Conservation (phyloP, 2,113 vertebrate species). For the Thryonomys swinderianus region DNA sequence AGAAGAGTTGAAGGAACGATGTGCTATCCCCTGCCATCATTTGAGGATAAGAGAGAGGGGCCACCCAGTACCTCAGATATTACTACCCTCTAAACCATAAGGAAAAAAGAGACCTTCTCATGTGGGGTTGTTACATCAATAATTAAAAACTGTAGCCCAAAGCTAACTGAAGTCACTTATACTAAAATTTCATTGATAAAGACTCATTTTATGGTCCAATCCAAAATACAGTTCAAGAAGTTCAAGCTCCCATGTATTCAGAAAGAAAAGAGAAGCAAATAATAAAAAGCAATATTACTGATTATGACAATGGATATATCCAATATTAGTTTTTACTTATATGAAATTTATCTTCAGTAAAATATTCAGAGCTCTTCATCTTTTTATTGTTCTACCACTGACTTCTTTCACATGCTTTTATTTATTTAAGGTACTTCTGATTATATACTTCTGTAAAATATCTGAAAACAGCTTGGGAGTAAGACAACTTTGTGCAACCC, state of each 20-base stretch:
- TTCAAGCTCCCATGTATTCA: neutral
- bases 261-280: neutral
- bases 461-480: neutral
- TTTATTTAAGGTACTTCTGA: neutral
- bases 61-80: neutral
- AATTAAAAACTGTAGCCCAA: neutral
- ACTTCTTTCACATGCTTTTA: slow-evolving; percentile 5
- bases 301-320: neutral
- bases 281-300: neutral
- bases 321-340: neutral
- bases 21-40: neutral
- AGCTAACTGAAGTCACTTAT: neutral
- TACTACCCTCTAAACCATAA: neutral
- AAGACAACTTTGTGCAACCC: neutral
- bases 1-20: neutral
- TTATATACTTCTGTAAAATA: neutral
- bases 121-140: neutral
- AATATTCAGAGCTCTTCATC: neutral
- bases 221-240: neutral
- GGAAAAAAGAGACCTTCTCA: neutral
- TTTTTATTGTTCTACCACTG: slow-evolving; percentile 8
- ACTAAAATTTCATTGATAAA: neutral
- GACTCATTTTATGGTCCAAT: neutral
- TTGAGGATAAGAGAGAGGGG: neutral
- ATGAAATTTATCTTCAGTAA: neutral